A percentile compares a stretch with the other conserved stretches of the same genome.
Conservation (phyloP, 2,113 vertebrate genomes). For the Saguinus midas region DNA sequence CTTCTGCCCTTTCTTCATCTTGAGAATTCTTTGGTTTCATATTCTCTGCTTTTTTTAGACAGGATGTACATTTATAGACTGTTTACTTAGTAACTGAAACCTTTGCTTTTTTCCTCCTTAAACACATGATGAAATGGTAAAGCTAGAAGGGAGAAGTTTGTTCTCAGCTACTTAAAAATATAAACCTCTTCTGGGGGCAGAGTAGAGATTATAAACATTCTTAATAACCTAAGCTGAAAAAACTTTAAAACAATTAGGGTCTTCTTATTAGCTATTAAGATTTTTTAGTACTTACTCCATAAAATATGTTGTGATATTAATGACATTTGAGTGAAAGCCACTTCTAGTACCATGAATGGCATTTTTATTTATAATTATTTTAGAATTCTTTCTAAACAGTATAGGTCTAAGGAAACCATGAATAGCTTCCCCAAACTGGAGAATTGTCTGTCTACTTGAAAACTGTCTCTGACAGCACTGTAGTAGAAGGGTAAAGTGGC, state of each 20-base stretch:
- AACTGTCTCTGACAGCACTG: neutral
- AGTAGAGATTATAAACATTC: neutral
- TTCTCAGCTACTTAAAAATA: slow-evolving; percentile 33
- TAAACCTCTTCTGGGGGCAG: slow-evolving; percentile 15
- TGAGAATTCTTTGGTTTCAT: slow-evolving; percentile 51
- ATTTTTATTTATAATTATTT: neutral
- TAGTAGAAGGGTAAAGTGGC: neutral
- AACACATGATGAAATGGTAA: slow-evolving; percentile 47
- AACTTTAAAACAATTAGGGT: neutral
- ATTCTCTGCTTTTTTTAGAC: slow-evolving; percentile 53
- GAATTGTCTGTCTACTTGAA: neutral
- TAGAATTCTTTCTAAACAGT: neutral
- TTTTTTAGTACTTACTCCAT: neutral
- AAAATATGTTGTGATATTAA: neutral
- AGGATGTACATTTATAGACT: slow-evolving; percentile 80
- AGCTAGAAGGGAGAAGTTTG: slow-evolving; percentile 47
- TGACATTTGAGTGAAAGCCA: neutral
- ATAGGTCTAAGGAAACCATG: neutral
- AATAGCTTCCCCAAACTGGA: neutral
- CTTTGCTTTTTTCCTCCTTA: slow-evolving; percentile 59
- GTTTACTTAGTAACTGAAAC: slow-evolving; percentile 78
- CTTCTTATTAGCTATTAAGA: neutral
- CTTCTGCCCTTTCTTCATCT: neutral
- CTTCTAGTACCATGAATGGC: neutral
- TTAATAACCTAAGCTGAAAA: neutral